These are phyloP conservation scores for Celastrina argiolus DNA, from an alignment of 2,888 invertebrate genomes.

Conservation along the genomic window DNA sequence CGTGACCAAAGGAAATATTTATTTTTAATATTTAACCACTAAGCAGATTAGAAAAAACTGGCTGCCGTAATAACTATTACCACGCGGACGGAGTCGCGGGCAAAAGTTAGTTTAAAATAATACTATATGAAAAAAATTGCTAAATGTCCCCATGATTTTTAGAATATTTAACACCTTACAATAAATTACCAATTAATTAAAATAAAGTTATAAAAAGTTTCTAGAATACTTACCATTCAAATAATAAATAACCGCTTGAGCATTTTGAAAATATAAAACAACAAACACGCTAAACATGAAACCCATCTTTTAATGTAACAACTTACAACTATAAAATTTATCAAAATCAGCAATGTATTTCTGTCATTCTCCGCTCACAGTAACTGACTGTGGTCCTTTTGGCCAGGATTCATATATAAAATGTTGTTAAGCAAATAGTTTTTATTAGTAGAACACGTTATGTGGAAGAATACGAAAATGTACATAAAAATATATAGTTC, in stretches of 20 bases:
- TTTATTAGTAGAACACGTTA: not conserved
- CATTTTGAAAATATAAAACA: not conserved
- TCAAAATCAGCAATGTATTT: not conserved
- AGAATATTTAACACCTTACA: too few species aligned
- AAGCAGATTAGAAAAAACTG: too few species aligned
- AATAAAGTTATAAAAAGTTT: not conserved
- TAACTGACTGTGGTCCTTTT: not conserved
- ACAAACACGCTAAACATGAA: not conserved
- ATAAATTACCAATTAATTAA: too few species aligned
- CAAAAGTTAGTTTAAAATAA: too few species aligned
- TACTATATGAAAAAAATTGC: too few species aligned
- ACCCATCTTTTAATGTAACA: conserved; percentile 11
- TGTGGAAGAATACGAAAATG: not conserved
- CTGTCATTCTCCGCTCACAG: not conserved
- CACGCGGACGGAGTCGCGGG: too few species aligned
- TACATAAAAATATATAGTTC: not conserved
- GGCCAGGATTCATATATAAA: conserved; percentile 12
- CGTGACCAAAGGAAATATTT: too few species aligned
- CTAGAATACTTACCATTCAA: conserved; percentile 30
- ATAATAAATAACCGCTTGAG: conserved; percentile 27
- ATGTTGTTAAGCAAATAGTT: conserved; percentile 19
- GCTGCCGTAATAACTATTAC: too few species aligned
- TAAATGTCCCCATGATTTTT: too few species aligned
- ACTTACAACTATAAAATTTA: not conserved
- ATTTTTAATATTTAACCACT: too few species aligned